These are phyloP conservation scores for Ceuthmochares aereus DNA, from an alignment of 2,113 vertebrate species.

Conservation along the genomic window DNA sequence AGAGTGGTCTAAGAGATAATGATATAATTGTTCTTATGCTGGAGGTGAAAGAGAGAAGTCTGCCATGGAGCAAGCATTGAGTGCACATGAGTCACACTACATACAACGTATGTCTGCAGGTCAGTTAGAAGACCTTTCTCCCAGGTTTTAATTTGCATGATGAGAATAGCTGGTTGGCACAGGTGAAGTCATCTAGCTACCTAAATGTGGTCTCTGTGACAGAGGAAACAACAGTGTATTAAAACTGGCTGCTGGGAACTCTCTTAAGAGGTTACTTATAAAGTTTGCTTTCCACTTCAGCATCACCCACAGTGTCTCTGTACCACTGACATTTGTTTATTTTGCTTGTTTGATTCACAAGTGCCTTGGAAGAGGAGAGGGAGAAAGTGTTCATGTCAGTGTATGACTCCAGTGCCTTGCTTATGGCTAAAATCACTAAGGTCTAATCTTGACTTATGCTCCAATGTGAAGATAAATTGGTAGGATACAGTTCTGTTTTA, in stretches of 20 bases:
- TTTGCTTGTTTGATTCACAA: background rate
- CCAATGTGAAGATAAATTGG: background rate
- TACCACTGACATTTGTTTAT: background rate
- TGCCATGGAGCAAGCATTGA: background rate
- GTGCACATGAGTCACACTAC: background rate
- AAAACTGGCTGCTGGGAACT: background rate
- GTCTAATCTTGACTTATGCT: background rate
- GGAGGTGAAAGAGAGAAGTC: background rate
- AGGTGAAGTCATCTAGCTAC: background rate
- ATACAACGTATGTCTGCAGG: background rate
- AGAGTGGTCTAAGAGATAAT: background rate
- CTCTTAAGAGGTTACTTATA: background rate
- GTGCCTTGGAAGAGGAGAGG: background rate
- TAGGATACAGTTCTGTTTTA: background rate
- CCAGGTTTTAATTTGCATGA: background rate
- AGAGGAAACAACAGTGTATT: background rate
- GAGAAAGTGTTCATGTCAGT: background rate
- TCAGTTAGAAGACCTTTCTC: background rate
- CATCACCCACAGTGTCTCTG: background rate
- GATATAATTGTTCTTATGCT: background rate
- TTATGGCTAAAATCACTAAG: background rate
- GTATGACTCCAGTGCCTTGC: background rate
- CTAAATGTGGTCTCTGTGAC: background rate
- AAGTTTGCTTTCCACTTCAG: background rate
- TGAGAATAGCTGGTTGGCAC: background rate